These are phyloP conservation scores for Caenorhabditis briggsae DNA, from an alignment of 1,140 invertebrate genomes.

Conservation along the genomic window DNA sequence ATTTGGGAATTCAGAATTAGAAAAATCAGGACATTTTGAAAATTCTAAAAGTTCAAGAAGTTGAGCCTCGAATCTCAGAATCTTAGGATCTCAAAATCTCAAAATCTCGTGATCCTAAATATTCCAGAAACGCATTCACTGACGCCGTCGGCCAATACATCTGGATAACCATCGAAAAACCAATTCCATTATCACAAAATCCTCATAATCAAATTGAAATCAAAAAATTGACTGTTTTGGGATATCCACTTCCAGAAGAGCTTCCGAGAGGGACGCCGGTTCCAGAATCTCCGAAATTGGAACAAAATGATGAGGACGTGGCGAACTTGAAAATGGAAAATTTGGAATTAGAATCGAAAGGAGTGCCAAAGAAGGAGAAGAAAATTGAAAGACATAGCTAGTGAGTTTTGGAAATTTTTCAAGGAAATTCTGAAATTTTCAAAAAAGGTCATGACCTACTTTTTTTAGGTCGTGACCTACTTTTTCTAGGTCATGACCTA, in stretches of 20 bases:
- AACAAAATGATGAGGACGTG: background rate
- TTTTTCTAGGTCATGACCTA: too few species aligned
- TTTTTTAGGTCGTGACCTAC: too few species aligned
- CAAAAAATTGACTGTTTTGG: background rate
- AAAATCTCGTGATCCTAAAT: too few species aligned
- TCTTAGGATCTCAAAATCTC: too few species aligned
- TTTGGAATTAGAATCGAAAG: background rate
- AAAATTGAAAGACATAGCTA: slow-evolving; percentile 35
- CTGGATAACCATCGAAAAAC: slow-evolving; percentile 38
- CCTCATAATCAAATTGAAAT: slow-evolving; percentile 13
- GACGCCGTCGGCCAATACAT: slow-evolving; percentile 34
- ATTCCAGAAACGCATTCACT: slow-evolving; percentile 34
- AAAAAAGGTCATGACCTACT: background rate
- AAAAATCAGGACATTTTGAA: too few species aligned
- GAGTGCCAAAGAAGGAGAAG: background rate
- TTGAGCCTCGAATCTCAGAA: too few species aligned
- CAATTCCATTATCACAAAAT: slow-evolving; percentile 4
- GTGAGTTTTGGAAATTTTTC: background rate
- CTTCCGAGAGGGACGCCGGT: background rate
- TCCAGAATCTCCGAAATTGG: background rate
- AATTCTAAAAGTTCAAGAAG: too few species aligned
- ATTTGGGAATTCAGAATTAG: too few species aligned
- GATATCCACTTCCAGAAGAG: slow-evolving; percentile 17
- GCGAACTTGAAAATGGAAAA: slow-evolving; percentile 7
- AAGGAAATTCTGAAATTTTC: background rate